Percentiles rank a stretch among this genome's conserved stretches.
Evolutionary conservation across 2,888 invertebrate species (phyloP).

Genomic region (Tenthredo scrophulariae): DNA sequence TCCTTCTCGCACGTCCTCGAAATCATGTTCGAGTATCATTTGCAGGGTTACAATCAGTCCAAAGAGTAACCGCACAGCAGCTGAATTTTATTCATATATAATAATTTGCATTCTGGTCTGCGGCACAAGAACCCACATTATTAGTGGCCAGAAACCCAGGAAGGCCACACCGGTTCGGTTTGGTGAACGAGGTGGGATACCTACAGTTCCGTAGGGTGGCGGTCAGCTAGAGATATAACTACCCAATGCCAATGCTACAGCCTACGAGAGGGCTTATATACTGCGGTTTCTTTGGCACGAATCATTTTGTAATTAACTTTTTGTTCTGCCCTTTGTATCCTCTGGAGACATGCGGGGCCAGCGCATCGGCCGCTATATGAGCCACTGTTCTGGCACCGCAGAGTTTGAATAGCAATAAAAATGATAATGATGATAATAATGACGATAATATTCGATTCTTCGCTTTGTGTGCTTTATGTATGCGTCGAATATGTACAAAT

Average conservation of each 20-base stretch:
- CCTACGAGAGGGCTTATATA: conserved; percentile 48
- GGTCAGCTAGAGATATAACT: conserved; percentile 47
- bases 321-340: conserved; percentile 60
- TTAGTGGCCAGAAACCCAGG: conserved; percentile 67
- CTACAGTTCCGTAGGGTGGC: conserved; percentile 57
- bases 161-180: not conserved
- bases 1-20: conserved; percentile 39
- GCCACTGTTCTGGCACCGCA: conserved; percentile 37
- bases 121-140: conserved; percentile 73
- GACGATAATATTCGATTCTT: not conserved
- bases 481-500: not conserved
- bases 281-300: conserved; percentile 61
- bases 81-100: conserved; percentile 67
- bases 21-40: conserved; percentile 59
- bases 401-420: conserved; percentile 31
- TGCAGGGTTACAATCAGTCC: conserved; percentile 60
- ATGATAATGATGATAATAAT: not conserved
- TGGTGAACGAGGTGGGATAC: conserved; percentile 53
- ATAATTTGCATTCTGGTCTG: conserved; percentile 75
- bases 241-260: conserved; percentile 28
- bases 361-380: not conserved
- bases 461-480: not conserved
- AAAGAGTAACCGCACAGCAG: conserved; percentile 50
- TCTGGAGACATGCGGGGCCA: conserved; percentile 30
- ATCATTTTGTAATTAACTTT: conserved; percentile 74